Conservation (phyloP, 2,797 vertebrate genomes). For the Amblyopsis hoosieri region DNA sequence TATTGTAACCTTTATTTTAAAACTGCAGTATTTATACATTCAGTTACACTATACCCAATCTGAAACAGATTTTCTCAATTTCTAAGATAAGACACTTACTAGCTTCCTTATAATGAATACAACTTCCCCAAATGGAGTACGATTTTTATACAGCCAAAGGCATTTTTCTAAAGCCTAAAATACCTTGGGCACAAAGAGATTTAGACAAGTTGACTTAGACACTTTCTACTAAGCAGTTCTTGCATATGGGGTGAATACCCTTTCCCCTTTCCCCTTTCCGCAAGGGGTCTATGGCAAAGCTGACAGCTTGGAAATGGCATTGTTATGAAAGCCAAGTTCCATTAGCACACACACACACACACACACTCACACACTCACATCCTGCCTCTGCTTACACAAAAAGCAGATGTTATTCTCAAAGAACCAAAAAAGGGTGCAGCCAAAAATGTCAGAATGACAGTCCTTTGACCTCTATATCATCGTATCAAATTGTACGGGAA, state of each 20-base stretch:
- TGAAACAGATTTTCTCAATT: constrained; percentile 25
- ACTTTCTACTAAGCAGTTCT: constrained; percentile 51
- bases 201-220: constrained; percentile 55
- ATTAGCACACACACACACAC: constrained; percentile 69
- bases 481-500: constrained; percentile 40
- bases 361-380: constrained; percentile 66
- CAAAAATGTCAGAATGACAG: constrained; percentile 59
- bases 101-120: constrained; percentile 68
- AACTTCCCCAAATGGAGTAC: constrained; percentile 68
- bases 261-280: constrained; percentile 50
- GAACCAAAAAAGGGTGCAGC: constrained; percentile 59
- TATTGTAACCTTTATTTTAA: constrained; percentile 13
- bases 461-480: constrained; percentile 54
- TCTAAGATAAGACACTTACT: constrained; percentile 63
- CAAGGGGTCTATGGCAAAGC: constrained; percentile 70
- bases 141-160: constrained; percentile 61
- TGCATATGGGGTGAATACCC: constrained; percentile 65
- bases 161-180: constrained; percentile 67
- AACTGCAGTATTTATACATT: background rate
- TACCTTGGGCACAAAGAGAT: constrained; percentile 69
- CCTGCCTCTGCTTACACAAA: constrained; percentile 73
- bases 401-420: constrained; percentile 81
- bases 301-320: constrained; percentile 77
- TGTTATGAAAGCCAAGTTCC: constrained; percentile 73
- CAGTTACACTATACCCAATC: too few relatives aligned